Evolutionary conservation across 2,113 vertebrate species (phyloP).

Genomic region (Colius striatus): DNA sequence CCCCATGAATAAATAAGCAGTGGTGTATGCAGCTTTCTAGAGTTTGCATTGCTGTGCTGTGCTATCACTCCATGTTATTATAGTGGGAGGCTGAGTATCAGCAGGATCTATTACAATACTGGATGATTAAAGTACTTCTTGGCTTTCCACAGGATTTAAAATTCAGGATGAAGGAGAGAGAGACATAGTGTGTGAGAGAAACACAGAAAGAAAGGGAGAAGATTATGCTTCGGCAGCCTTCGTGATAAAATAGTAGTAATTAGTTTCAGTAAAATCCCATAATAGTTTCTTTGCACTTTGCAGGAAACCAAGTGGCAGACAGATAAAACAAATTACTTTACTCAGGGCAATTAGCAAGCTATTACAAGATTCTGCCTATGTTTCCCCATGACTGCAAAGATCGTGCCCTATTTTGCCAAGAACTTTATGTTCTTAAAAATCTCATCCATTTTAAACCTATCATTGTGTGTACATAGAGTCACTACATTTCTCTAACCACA

Average conservation of each 20-base stretch:
- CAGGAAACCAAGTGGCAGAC: slow-evolving; percentile 76
- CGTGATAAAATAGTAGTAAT: slow-evolving; percentile 78
- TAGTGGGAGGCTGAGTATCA: slow-evolving; percentile 49
- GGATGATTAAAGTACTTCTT: slow-evolving; percentile 71
- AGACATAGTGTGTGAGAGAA: slow-evolving; percentile 18
- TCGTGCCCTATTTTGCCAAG: slow-evolving; percentile 67
- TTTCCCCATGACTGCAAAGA: slow-evolving; percentile 63
- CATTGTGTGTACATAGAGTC: not conserved
- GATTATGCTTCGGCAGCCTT: slow-evolving; percentile 72
- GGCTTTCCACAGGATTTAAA: slow-evolving; percentile 66
- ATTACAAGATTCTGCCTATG: slow-evolving; percentile 71
- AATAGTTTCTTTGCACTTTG: slow-evolving; percentile 68
- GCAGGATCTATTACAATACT: slow-evolving; percentile 54
- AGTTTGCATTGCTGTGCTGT: not conserved
- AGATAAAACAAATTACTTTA: slow-evolving; percentile 81
- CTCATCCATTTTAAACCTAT: slow-evolving; percentile 23
- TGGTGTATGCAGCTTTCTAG: not conserved
- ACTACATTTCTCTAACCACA: not conserved
- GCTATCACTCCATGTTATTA: slow-evolving; percentile 47
- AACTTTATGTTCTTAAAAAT: slow-evolving; percentile 58
- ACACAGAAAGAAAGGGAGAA: slow-evolving; percentile 37
- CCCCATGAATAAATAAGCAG: not conserved
- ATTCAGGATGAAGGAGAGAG: slow-evolving; percentile 63
- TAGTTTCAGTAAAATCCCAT: slow-evolving; percentile 78
- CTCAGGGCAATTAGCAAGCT: slow-evolving; percentile 72